Conservation (phyloP, 2,113 vertebrate genomes). For the Sphaerodactylus townsendi region DNA sequence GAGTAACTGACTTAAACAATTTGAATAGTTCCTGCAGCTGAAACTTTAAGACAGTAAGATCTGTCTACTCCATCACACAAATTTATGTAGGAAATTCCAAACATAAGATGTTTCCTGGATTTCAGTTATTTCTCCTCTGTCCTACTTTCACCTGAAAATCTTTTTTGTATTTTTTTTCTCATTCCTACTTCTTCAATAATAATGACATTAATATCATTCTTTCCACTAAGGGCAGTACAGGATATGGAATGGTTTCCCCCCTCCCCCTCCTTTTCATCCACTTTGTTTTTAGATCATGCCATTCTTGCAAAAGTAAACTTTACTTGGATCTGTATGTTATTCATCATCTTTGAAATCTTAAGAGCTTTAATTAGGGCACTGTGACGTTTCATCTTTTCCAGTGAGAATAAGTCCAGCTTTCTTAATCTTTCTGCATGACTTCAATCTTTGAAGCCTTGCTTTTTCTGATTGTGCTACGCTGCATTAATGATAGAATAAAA, state of each 20-base stretch:
- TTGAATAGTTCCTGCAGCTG: too few species aligned
- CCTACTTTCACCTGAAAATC: neutral
- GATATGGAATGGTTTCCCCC: neutral
- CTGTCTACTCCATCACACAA: too few species aligned
- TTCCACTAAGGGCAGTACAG: neutral
- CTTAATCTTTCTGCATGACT: constrained; percentile 21
- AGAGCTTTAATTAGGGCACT: constrained; percentile 35
- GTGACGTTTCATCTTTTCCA: constrained; percentile 44
- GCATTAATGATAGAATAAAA: constrained; percentile 46
- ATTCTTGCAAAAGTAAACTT: neutral
- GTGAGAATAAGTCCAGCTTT: constrained; percentile 40
- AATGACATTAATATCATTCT: neutral
- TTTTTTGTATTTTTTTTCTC: neutral
- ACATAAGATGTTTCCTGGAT: too few species aligned
- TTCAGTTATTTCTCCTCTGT: neutral
- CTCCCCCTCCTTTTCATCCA: neutral
- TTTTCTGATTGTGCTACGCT: constrained; percentile 32
- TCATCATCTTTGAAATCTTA: constrained; percentile 32
- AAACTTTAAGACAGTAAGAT: too few species aligned
- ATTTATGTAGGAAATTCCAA: neutral
- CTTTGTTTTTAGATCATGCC: neutral
- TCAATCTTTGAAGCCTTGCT: constrained; percentile 26
- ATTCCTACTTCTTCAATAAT: neutral
- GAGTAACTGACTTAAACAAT: too few species aligned
- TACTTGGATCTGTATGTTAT: constrained; percentile 14